Base-by-base conservation (phyloP, 1,140 invertebrate species). In the Drosophila ambigua region DNA sequence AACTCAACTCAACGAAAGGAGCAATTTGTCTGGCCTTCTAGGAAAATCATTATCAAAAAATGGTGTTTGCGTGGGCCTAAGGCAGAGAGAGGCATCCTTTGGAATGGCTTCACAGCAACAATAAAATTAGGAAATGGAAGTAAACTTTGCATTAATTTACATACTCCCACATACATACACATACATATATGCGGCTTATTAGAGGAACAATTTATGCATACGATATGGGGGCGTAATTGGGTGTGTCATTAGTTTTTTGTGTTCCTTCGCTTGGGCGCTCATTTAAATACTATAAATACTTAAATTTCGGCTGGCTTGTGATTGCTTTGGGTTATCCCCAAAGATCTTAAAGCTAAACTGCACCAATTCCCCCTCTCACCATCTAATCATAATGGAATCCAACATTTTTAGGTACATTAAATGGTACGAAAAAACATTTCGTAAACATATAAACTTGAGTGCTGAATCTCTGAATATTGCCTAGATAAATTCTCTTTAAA, bases 21-120 rank as follows among this genome's bases (percentile, higher is more conserved):
- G 73, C 72, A 74, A 85, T 85, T 85, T 85, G 82, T 78, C 73
- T 71, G 78, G 41, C 61, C 58, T 66, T 65, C 72, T 67, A 75
- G 45, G 24, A 76, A 75, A 61, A 75, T 55, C 72, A 76, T 75
- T 61, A 73, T 67, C 69, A 73, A 58, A 67, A 26, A 52, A 28
- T 50, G 46, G 31, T 51, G 43, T 51, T 28, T 53, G 4, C 4
- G 23, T 4, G 48, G 45, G 26, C 41, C 51, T 57, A 46, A 55
- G 58, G 50, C 20, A 20, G 16, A 16, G 16, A 16, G 16, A 16
- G 20, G 20, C 67, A 50, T 63, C 41, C 50, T 20, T 63, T 26
- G 62, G 23, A 24, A 24, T 72, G 60, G 50, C 67, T 51, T 20
- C 26, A 45, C 31, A 23, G 11, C 16, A 54, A 8, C 9, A 1